Base-by-base conservation (phyloP, 2,797 vertebrate species). In the Periophthalmus magnuspinnatus region DNA sequence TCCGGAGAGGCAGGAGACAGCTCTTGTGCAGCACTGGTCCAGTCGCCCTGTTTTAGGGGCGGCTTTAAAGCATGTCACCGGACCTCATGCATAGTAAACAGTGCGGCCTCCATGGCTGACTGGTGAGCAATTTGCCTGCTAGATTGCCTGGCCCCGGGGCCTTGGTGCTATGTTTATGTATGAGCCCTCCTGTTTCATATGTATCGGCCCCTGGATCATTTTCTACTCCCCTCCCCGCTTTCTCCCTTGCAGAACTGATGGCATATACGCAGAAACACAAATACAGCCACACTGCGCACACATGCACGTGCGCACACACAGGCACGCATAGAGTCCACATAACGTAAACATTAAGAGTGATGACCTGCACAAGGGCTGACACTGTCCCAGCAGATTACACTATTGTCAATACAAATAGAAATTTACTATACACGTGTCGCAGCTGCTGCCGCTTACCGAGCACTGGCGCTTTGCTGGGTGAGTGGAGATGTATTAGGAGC, bases 171-270 rank as follows among this genome's bases (percentile, higher is more conserved):
- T 98, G 96, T 97, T 97, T 98, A 98, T 98, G 97, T 96, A 98
- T 98, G 96, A 98, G 95, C 89, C 82, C 90, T 95, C 94, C 96
- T 96, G 96, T 97, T 98, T 98, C 95, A 98, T 98, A 97, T 98
- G 96, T 97, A 98, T 98, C 95, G 94, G 95, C 94, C 94, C 77
- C 94, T 62, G 75, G 94, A 96, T 97, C 95, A 96, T 96, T 97
- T 90, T 95, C 95, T 94, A 61, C 74, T 34, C 94, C 92, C 57
- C 93, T 93, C 93, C 94, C 88, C 90, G 24, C 80, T 88, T 82
- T 84, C 80, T 85, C 82, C 78, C 79, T 71, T 93, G 94, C 84
- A 95, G 94, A 97, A 96, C 95, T 95, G 95, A 96, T 95, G 95
- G 84, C 86, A 82, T 71, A 87, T 62, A 77, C 75, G 67, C 93